Percentiles rank a stretch among this genome's conserved stretches.
Evolutionary conservation across 1,140 invertebrate genomes (phyloP).

Genomic region (Panagrolaimus sp.): DNA sequence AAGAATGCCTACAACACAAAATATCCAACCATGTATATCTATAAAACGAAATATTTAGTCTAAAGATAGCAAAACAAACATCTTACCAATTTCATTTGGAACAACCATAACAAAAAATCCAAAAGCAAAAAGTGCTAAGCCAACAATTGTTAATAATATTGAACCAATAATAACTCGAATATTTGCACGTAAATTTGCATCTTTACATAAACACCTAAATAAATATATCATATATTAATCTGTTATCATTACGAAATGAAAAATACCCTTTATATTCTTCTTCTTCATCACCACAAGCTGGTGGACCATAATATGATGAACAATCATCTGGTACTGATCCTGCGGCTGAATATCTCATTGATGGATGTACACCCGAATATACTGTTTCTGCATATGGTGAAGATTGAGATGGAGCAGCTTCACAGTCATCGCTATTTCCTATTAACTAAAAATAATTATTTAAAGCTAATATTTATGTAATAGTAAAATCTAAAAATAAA

Average conservation of each 20-base stretch:
- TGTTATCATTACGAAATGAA: not conserved
- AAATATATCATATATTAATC: not conserved
- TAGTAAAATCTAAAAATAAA: not conserved
- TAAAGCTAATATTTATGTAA: too few species aligned
- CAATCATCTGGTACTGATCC: not conserved
- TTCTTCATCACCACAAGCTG: not conserved
- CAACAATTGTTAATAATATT: slow-evolving; percentile 35
- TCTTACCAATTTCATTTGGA: too few species aligned
- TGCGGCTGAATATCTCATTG: not conserved
- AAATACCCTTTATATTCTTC: slow-evolving; percentile 3
- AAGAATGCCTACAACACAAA: slow-evolving; percentile 40
- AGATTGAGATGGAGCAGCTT: not conserved
- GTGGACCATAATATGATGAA: slow-evolving; percentile 1
- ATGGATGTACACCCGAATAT: not conserved
- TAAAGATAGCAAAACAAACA: too few species aligned
- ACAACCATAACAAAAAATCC: slow-evolving; percentile 39
- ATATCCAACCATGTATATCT: slow-evolving; percentile 48
- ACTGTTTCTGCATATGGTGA: not conserved
- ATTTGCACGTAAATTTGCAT: slow-evolving; percentile 39
- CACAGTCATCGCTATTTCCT: not conserved
- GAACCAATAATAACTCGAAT: slow-evolving; percentile 44
- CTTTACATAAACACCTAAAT: slow-evolving; percentile 34
- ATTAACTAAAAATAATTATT: slow-evolving; percentile 14
- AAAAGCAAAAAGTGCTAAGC: slow-evolving; percentile 30
- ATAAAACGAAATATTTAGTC: too few species aligned